Percentiles rank a stretch among this genome's conserved stretches.
Evolutionary conservation across 2,113 vertebrate species (phyloP).

Genomic region (Zootoca vivipara): DNA sequence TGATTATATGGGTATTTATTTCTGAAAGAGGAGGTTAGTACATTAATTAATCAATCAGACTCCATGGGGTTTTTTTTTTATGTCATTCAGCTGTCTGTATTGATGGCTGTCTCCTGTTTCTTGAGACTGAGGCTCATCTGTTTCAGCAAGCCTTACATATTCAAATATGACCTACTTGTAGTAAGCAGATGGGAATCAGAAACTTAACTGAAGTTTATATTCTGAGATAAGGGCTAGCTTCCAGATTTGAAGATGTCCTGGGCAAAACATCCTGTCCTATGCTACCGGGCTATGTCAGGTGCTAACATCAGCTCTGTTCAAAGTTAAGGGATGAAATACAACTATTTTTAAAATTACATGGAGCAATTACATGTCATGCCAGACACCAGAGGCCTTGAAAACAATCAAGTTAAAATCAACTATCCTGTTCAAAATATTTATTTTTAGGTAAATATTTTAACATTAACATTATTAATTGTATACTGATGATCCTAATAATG

Average conservation of each 20-base stretch:
- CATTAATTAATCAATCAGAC: neutral
- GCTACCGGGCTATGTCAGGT: no score
- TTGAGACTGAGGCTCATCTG: neutral
- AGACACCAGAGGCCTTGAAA: neutral
- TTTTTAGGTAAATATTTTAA: neutral
- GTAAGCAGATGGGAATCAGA: neutral
- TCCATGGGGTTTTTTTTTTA: no score
- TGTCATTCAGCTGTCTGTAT: neutral
- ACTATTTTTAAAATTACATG: neutral
- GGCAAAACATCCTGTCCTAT: no score
- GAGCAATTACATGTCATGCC: neutral
- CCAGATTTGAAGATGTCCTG: no score
- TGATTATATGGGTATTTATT: neutral
- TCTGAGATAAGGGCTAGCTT: neutral
- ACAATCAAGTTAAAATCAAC: constrained; percentile 16
- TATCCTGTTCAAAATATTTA: constrained; percentile 1
- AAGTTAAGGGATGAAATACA: neutral
- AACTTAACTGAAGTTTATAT: neutral
- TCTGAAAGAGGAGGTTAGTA: neutral
- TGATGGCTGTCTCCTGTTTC: neutral
- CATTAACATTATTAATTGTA: constrained; percentile 24
- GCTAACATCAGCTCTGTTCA: no score
- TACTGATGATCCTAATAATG: constrained; percentile 4
- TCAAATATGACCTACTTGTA: neutral
- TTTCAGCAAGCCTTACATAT: neutral